A percentile compares a stretch with the other conserved stretches of the same genome.
phyloP scores from a whole-genome alignment of 1,140 invertebrate species.

The Drosophila lacertosa region DNA sequence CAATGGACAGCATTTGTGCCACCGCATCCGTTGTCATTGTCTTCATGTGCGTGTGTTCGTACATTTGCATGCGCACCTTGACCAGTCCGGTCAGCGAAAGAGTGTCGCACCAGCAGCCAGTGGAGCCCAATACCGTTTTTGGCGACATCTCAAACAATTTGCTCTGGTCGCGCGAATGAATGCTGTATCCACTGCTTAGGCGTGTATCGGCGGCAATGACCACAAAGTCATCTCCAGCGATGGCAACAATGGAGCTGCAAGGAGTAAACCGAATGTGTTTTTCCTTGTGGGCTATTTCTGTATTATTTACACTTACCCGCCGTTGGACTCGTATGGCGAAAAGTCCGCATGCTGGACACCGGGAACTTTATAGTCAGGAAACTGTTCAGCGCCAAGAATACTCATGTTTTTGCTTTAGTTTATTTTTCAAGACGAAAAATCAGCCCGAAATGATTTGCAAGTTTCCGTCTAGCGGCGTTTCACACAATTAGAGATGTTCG shows the following conservation, averaged over 20 bases:
- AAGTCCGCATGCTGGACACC: constrained; percentile 88
- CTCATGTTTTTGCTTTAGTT: constrained; percentile 51
- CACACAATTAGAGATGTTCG: constrained; percentile 24
- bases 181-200: constrained; percentile 95
- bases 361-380: constrained; percentile 88
- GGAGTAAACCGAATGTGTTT: constrained; percentile 9
- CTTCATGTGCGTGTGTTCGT: constrained; percentile 97
- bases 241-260: constrained; percentile 92
- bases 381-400: constrained; percentile 82
- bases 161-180: constrained; percentile 94
- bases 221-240: constrained; percentile 96
- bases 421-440: constrained; percentile 37
- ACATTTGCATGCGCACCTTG: constrained; percentile 96
- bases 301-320: constrained; percentile 86
- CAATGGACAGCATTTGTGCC: constrained; percentile 97
- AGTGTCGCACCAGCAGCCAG: constrained; percentile 99
- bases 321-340: constrained; percentile 91
- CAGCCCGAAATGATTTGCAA: constrained; percentile 73
- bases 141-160: constrained; percentile 93
- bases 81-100: constrained; percentile 95
- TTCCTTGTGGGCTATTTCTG: neutral
- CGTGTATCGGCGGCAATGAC: constrained; percentile 96
- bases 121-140: constrained; percentile 93
- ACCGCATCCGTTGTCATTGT: constrained; percentile 95
- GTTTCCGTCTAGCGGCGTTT: constrained; percentile 62